Evolutionary conservation across 1,140 invertebrate species (phyloP).

Genomic region (Drosophila murphyi): DNA sequence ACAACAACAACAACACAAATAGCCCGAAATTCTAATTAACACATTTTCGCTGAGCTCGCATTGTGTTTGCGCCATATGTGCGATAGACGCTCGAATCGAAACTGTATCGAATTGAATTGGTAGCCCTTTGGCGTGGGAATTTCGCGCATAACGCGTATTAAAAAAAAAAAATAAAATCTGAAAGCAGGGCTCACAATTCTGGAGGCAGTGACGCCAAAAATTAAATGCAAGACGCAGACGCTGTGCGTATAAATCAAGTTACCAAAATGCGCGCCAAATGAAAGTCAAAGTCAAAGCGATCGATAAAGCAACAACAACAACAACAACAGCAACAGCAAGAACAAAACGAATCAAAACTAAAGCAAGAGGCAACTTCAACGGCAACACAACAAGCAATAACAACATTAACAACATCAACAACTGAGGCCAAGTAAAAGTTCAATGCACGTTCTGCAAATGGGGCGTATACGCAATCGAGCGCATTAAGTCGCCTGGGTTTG

Average conservation of each 20-base stretch:
- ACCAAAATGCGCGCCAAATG: constrained; percentile 53
- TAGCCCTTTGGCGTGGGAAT: constrained; percentile 66
- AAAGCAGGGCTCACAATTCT: constrained; percentile 37
- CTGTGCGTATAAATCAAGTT: constrained; percentile 53
- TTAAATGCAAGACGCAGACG: constrained; percentile 66
- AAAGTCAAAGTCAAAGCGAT: constrained; percentile 61
- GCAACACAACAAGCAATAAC: not conserved
- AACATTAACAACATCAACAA: constrained; percentile 27
- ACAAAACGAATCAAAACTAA: constrained; percentile 75
- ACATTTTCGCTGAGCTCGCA: constrained; percentile 60
- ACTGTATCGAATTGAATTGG: constrained; percentile 30
- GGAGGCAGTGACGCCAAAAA: constrained; percentile 79
- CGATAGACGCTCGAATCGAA: constrained; percentile 47
- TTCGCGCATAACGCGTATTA: constrained; percentile 24
- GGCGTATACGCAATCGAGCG: constrained; percentile 80
- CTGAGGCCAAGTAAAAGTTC: constrained; percentile 58
- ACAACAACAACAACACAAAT: constrained; percentile 16
- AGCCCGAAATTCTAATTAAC: constrained; percentile 64
- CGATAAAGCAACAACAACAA: constrained; percentile 56
- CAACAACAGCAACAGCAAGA: constrained; percentile 13
- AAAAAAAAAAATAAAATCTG: constrained; percentile 29
- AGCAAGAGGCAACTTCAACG: constrained; percentile 43
- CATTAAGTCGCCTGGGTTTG: constrained; percentile 60
- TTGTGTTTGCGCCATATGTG: constrained; percentile 49
- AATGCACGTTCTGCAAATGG: constrained; percentile 71